These are phyloP conservation scores for Pristionchus arcanus DNA, from an alignment of 2,888 invertebrate genomes.

Conservation along the genomic window DNA sequence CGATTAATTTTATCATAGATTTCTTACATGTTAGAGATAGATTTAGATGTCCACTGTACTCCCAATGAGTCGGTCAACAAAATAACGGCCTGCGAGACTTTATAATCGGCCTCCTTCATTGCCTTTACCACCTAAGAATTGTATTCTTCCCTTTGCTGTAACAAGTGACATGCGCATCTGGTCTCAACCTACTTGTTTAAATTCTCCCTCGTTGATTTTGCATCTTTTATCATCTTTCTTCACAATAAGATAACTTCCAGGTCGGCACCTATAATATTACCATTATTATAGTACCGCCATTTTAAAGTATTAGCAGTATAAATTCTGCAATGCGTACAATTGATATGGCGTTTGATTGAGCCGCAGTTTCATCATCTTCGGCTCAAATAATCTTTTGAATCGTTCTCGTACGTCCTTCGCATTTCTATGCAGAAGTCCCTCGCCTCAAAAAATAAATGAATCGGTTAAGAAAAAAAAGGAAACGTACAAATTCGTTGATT, in stretches of 20 bases:
- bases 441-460: not conserved
- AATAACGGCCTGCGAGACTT: no score
- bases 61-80: no score
- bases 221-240: not conserved
- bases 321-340: not conserved
- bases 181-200: not conserved
- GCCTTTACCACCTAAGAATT: not conserved
- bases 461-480: not conserved
- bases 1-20: no score
- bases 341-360: not conserved
- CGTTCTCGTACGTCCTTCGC: not conserved
- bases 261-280: no score
- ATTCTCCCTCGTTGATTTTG: not conserved
- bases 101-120: no score
- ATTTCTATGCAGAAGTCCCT: not conserved
- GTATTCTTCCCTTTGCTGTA: not conserved
- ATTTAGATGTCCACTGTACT: no score
- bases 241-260: not conserved
- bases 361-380: not conserved
- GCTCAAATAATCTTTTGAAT: not conserved
- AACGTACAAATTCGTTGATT: not conserved
- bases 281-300: no score
- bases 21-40: no score
- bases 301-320: no score
- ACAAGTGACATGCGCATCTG: not conserved